Evolutionary conservation across 2,113 vertebrate species (phyloP).

Genomic region (Sinocyclocheilus rhinocerous): DNA sequence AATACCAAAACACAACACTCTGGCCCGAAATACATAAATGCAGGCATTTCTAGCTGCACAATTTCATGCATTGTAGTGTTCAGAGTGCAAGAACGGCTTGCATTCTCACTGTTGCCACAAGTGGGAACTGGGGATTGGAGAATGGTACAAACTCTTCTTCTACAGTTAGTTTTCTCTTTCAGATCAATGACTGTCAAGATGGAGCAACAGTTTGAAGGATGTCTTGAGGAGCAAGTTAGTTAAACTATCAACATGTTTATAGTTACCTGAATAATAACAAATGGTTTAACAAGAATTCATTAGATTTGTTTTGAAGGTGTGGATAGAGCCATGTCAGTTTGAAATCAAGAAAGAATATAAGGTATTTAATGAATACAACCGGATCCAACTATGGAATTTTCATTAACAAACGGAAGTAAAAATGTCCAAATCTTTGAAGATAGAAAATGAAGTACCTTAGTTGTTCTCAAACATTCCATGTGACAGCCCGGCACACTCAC

Average conservation of each 20-base stretch:
- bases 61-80: neutral
- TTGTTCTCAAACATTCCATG: slow-evolving; percentile 63
- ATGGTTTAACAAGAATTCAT: no score
- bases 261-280: neutral
- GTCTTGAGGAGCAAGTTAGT: neutral
- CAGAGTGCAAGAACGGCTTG: neutral
- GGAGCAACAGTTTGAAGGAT: neutral
- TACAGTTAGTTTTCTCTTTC: neutral
- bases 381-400: neutral
- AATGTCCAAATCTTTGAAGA: neutral
- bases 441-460: slow-evolving; percentile 58
- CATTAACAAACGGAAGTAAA: neutral
- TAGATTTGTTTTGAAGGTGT: no score
- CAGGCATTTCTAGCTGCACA: neutral
- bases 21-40: neutral
- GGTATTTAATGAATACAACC: neutral
- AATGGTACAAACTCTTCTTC: neutral
- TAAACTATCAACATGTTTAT: neutral
- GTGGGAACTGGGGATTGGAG: neutral
- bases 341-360: neutral
- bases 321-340: neutral
- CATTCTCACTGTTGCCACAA: no score
- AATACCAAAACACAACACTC: neutral
- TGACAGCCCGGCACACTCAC: slow-evolving; percentile 66
- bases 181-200: neutral